Conservation (phyloP, 1,140 invertebrate species). For the Bombus sibiricus region DNA sequence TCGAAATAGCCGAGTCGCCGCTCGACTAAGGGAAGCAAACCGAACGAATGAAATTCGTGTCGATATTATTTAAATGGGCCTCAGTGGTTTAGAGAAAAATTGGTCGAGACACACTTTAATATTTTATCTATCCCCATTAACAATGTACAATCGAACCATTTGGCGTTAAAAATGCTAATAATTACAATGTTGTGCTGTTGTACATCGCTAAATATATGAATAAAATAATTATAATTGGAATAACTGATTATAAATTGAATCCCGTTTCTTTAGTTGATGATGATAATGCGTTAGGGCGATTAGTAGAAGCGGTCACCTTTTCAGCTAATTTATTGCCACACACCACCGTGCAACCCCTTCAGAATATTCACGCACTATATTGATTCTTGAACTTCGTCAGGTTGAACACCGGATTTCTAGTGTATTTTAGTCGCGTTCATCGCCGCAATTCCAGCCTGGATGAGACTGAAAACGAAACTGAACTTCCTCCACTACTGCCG, state of each 20-base stretch:
- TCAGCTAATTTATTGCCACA: neutral
- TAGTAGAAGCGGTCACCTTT: constrained; percentile 20
- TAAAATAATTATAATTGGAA: neutral
- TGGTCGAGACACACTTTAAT: neutral
- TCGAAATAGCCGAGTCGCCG: constrained; percentile 21
- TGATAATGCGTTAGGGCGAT: neutral
- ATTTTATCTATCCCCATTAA: neutral
- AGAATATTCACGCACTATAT: neutral
- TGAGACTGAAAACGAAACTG: constrained; percentile 54
- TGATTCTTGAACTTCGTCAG: constrained; percentile 9
- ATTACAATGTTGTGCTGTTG: neutral
- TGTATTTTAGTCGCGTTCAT: constrained; percentile 6
- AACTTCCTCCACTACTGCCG: constrained; percentile 26
- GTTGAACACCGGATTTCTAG: neutral
- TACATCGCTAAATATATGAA: neutral
- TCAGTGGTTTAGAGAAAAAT: neutral
- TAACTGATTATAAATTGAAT: too few relatives aligned
- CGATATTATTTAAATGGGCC: neutral
- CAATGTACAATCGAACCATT: too few relatives aligned
- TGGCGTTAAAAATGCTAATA: neutral
- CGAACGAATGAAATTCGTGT: neutral
- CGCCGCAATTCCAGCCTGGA: constrained; percentile 44
- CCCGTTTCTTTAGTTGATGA: neutral
- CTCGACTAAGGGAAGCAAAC: neutral
- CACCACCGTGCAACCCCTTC: neutral